Percentiles rank a stretch among this genome's conserved stretches.
phyloP scores from a whole-genome alignment of 2,113 vertebrate species.

The Pluvianellus socialis region DNA sequence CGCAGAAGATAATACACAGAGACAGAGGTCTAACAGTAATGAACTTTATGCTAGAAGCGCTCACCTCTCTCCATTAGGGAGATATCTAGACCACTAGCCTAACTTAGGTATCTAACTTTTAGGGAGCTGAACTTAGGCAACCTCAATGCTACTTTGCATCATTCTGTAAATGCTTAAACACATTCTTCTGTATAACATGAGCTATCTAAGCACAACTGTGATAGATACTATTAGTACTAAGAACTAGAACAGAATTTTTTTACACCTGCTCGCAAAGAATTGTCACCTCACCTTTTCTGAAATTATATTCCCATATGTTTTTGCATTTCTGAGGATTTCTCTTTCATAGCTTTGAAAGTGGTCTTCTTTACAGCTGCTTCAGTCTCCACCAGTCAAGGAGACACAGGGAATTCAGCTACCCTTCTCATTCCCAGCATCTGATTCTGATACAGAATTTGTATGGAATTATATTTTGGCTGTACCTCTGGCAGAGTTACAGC shows the following conservation, averaged over 20 bases:
- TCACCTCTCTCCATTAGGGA: background rate
- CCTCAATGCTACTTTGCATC: background rate
- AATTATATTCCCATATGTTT: background rate
- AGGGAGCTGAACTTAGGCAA: background rate
- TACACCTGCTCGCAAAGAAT: background rate
- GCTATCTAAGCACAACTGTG: background rate
- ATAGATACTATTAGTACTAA: background rate
- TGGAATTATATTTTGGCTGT: background rate
- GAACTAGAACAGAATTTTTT: background rate
- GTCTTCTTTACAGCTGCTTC: background rate
- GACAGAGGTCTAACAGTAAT: background rate
- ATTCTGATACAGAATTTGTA: background rate
- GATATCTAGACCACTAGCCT: too few species aligned
- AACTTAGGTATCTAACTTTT: background rate
- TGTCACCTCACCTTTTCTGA: background rate
- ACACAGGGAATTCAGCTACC: background rate
- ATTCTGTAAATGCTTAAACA: background rate
- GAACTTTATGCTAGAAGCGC: background rate
- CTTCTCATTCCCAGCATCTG: background rate
- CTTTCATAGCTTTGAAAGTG: background rate
- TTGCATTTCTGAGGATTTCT: background rate
- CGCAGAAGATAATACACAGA: background rate
- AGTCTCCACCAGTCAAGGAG: background rate
- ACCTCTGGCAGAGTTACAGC: background rate
- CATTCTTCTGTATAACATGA: background rate